A percentile compares a stretch with the other conserved stretches of the same genome.
These are phyloP conservation scores for Spisula subtruncata DNA, from an alignment of 2,888 invertebrate genomes.

Conservation along the genomic window DNA sequence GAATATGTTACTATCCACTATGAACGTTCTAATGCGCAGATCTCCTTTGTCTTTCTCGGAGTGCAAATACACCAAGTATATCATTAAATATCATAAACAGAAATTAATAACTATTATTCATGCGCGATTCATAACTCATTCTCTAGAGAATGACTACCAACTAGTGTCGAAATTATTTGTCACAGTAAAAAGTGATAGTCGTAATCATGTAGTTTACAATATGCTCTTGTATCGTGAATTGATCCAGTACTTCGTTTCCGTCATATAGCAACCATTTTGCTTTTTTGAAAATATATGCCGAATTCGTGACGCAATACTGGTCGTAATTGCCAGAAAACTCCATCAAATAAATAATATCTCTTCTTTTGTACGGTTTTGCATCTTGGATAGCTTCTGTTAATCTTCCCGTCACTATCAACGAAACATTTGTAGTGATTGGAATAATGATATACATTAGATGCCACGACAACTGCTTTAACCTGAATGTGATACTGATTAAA, in stretches of 20 bases:
- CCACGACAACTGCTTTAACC: no score
- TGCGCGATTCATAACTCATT: background rate
- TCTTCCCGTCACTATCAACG: no score
- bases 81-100: conserved; percentile 3
- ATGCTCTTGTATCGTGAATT: background rate
- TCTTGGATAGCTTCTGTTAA: no score
- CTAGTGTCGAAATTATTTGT: background rate
- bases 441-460: no score
- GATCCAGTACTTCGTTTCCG: background rate
- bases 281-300: background rate
- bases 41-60: background rate
- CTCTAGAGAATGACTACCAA: background rate
- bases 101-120: background rate
- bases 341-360: no score
- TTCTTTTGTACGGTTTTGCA: no score
- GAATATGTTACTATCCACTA: background rate
- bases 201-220: background rate
- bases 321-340: background rate
- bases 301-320: background rate
- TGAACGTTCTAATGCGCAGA: no score
- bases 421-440: no score
- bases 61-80: conserved; percentile 18
- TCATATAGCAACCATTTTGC: background rate
- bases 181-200: no score
- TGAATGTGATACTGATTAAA: no score